Base-by-base conservation (phyloP, 2,888 invertebrate species). In the Microplitis manilae region DNA sequence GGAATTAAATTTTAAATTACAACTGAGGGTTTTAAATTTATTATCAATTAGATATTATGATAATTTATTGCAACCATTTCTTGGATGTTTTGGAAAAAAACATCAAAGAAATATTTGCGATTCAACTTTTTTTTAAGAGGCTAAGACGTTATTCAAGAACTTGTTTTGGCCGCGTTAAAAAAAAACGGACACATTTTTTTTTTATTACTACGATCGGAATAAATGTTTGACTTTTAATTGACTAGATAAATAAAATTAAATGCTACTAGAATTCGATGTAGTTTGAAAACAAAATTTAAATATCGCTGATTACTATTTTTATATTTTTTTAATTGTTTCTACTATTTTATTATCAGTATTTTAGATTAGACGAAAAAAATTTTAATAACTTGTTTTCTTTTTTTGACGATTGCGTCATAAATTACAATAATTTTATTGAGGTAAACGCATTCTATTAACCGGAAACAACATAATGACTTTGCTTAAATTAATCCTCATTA, bases 1-100 rank as follows among this genome's bases (percentile, higher is more conserved):
- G 84, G 74, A 83, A 81, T 77, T 84, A 79, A 80, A 71, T 68
- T 72, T 79, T 79, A 79, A 83, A 17, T 40, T 30, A 50, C 15
- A 17, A 17, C n/a, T 59, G 30, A 17, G 9, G 17, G 15, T 41
- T 60, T 67, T 50, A n/a, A 9, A 40, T 41, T 64, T 59, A 73
- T 64, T 59, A 67, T 17, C n/a, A 73, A 73, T 7, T 38, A n/a
- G 72, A 59, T 38, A 64, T 41, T 41, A 68, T 17, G 5, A 39
- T 20, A 40, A 60, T 60, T 20, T 38, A 60, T 71, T 71, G 71
- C 71, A 39, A 62, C 20, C 15, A n/a, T 71, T 71, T 71, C 60
- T 62, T 30, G 6, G 41, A 30, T 68, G 40, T 73, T 50, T 13
- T 62, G 15, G 5, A 62, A 62, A 62, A n/a, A 6, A n/a, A n/a